Base-by-base conservation (phyloP, 2,797 vertebrate species). In the Babyrousa celebensis region DNA sequence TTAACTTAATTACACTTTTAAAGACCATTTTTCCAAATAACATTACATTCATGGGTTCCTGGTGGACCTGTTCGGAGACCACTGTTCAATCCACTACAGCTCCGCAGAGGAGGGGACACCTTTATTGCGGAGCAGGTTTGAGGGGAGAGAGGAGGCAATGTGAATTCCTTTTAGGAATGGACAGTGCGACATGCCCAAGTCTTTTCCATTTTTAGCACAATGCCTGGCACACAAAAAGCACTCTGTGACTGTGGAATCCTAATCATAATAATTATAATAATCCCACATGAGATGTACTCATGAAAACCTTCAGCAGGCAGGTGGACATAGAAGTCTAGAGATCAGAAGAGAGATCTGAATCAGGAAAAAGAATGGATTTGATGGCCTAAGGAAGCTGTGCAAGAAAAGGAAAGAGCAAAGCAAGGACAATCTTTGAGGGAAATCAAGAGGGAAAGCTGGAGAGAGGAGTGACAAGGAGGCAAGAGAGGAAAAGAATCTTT, bases 1-100 rank as follows among this genome's bases (percentile, higher is more conserved):
- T 70, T 85, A 92, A 94, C 25, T 89, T 56, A 52, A 82, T 92
- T 25, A 43, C 36, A 79, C 54, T 25, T 65, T 9, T 12, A 85
- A 72, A 67, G 18, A 68, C 32, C 11, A 8, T 79, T 86, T 96
- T 84, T 21, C 8, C 27, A 95, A 86, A 80, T 54, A 77, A 21
- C 9, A 62, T 83, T 74, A n/a, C 2, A 74, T 62, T 88, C 21
- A 36, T 2, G 15, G 15, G 0, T 82, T 87, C 56, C 18, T 20
- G 58, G 20, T 71, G 12, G 27, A 58, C 11, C 43, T n/a, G 58
- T 54, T 95, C 9, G 32, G 20, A 12, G 6, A 0, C 18, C 12
- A 80, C 6, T 11, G 43, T 95, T 95, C 29, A 71, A 60, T 54
- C 14, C 23, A 11, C 27, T 15, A 18, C 0, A 72, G 17, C 71